A percentile compares a stretch with the other conserved stretches of the same genome.
Evolutionary conservation across 2,888 invertebrate species (phyloP).

Genomic region (Diabrotica balteata): DNA sequence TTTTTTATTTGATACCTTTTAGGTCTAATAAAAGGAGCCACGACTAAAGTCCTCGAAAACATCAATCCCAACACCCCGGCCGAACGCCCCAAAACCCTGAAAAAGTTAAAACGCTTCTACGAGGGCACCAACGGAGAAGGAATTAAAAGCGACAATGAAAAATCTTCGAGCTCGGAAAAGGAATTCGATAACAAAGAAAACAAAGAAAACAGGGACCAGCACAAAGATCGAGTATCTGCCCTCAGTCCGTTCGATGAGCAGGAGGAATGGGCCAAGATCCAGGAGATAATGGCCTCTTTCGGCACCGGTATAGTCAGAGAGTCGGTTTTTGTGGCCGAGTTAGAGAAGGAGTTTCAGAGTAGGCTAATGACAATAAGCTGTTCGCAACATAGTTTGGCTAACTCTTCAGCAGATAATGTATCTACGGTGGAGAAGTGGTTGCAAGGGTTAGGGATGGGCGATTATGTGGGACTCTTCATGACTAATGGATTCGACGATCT

Average conservation of each 20-base stretch:
- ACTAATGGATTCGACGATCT: conserved; percentile 91
- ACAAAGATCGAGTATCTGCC: conserved; percentile 66
- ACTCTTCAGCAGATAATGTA: conserved; percentile 56
- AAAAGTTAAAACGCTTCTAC: conserved; percentile 78
- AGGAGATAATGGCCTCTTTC: conserved; percentile 94
- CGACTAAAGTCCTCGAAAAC: conserved; percentile 68
- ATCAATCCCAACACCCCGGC: conserved; percentile 64
- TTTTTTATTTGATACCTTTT: conserved; percentile 17
- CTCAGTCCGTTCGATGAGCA: conserved; percentile 92
- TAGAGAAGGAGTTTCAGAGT: conserved; percentile 81
- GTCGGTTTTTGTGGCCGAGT: conserved; percentile 78
- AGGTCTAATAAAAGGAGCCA: conserved; percentile 84
- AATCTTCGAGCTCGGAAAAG: conserved; percentile 57
- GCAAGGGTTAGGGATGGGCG: conserved; percentile 75
- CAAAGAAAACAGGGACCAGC: conserved; percentile 48
- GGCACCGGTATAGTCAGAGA: conserved; percentile 83
- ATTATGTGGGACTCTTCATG: conserved; percentile 84
- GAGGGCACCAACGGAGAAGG: conserved; percentile 61
- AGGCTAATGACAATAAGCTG: conserved; percentile 73
- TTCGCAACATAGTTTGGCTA: conserved; percentile 64
- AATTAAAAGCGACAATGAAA: conserved; percentile 52
- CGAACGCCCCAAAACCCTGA: conserved; percentile 78
- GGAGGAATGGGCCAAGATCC: conserved; percentile 96
- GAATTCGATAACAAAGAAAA: conserved; percentile 60
- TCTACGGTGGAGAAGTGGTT: conserved; percentile 82